Evolutionary conservation across 2,888 invertebrate genomes (phyloP).

Genomic region (Latrodectus elegans): DNA sequence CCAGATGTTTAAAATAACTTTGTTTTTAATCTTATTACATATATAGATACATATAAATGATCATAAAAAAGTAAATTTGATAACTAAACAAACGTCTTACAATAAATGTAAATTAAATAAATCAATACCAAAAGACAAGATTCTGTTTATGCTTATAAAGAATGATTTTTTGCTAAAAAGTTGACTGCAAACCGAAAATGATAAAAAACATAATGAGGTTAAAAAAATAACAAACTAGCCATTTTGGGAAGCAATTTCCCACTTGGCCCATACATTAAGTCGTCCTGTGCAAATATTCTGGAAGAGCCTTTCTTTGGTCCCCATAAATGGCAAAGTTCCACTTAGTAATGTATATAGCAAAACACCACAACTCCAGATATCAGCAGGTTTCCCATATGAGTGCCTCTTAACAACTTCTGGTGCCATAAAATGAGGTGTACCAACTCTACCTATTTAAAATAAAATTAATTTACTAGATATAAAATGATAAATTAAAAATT

Average conservation of each 20-base stretch:
- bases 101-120: too few relatives aligned
- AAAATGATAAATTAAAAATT: too few relatives aligned
- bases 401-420: constrained; percentile 96
- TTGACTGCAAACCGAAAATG: constrained; percentile 49
- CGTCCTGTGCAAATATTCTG: constrained; percentile 91
- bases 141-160: too few relatives aligned
- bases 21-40: too few relatives aligned
- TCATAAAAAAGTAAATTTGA: too few relatives aligned
- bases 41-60: too few relatives aligned
- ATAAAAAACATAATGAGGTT: constrained; percentile 64
- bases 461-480: not conserved
- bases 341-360: constrained; percentile 94
- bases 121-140: too few relatives aligned
- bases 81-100: too few relatives aligned
- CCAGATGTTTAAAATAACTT: too few relatives aligned
- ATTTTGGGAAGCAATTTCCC: constrained; percentile 69
- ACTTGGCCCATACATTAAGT: constrained; percentile 80
- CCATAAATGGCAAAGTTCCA: constrained; percentile 95
- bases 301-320: constrained; percentile 93
- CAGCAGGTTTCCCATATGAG: constrained; percentile 88
- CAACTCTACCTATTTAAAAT: constrained; percentile 60
- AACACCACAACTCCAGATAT: constrained; percentile 98
- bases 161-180: not conserved
- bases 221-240: constrained; percentile 69
- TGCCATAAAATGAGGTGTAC: constrained; percentile 99